Base-by-base conservation (phyloP, 2,797 vertebrate genomes). In the Pampus argenteus region DNA sequence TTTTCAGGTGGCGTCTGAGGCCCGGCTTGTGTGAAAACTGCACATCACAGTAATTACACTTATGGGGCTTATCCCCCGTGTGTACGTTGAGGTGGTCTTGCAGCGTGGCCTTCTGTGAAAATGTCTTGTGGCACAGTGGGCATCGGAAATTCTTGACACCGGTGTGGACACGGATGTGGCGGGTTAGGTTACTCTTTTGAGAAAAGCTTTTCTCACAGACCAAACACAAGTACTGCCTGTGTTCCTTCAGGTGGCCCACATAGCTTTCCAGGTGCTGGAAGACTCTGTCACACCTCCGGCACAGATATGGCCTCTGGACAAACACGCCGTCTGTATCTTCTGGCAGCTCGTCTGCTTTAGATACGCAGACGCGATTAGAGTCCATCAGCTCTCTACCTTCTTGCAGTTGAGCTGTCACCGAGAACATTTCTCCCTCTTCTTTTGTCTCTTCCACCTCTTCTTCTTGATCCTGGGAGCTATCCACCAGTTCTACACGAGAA, bases 31-130 rank as follows among this genome's bases (percentile, higher is more conserved):
- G 83, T 0, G 78, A 73, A 56, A 86, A 85, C 50, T 86, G 86
- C 68, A 86, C 66, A 2, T 81, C 78, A 25, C 90, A 91, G 74
- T 85, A 85, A 71, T 86, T 86, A 29, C 78, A 90, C 56, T 61
- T 65, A 47, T 84, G 74, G 0, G 85, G 83, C 45, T 78, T 91
- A 49, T 79, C 61, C 15, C 82, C 88, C 1, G 86, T 92, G 85
- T 93, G 91, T 25, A 94, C 78, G 70, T 86, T 90, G 62, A 94
- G 72, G 66, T 95, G 92, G 51, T 93, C 88, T 68, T 91, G 90
- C 66, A 94, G 83, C 0, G 68, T 86, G 49, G 88, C 79, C 44
- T 87, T 93, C 65, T 92, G 90, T 44, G 86, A 89, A 59, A 94
- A 94, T 2, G 84, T 91, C 80, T 90, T 86, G 61, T 90, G 91